phyloP scores from a whole-genome alignment of 2,113 vertebrate species.

The Rhea pennata region DNA sequence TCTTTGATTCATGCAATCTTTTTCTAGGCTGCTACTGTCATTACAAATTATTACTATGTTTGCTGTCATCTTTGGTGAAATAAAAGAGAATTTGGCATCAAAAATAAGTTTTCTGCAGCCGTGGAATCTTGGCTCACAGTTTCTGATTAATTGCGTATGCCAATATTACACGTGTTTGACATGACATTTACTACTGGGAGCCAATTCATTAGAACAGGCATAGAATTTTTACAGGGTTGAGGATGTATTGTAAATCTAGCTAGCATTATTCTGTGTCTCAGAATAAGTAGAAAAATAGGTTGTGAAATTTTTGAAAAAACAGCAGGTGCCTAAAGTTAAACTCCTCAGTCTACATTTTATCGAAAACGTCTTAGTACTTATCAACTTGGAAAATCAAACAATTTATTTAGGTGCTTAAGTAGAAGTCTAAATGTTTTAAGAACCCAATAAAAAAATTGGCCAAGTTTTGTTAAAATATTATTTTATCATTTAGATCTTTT shows the following conservation, averaged over 20 bases:
- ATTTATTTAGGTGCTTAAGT: background rate
- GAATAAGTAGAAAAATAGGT: conserved; percentile 49
- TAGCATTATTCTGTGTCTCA: conserved; percentile 13
- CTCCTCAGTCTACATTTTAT: background rate
- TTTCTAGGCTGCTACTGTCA: background rate
- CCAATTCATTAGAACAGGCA: conserved; percentile 10
- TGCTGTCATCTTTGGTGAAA: conserved; percentile 15
- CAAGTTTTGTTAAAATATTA: background rate
- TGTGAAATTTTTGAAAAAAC: background rate
- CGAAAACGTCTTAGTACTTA: background rate
- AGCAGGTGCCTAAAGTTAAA: background rate
- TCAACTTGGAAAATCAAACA: background rate
- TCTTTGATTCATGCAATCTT: background rate
- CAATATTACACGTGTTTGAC: conserved; percentile 52
- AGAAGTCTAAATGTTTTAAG: background rate
- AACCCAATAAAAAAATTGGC: background rate
- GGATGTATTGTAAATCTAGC: conserved; percentile 2
- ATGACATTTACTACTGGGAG: conserved; percentile 35
- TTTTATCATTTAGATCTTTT: background rate
- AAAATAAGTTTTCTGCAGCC: conserved; percentile 5
- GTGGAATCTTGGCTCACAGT: background rate
- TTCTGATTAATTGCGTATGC: conserved; percentile 20
- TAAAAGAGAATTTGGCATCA: conserved; percentile 39
- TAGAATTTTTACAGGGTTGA: conserved; percentile 27
- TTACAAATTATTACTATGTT: conserved; percentile 14